A percentile compares a stretch with the other conserved stretches of the same genome.
Evolutionary conservation across 2,797 vertebrate species (phyloP).

Genomic region (Tinamus major): DNA sequence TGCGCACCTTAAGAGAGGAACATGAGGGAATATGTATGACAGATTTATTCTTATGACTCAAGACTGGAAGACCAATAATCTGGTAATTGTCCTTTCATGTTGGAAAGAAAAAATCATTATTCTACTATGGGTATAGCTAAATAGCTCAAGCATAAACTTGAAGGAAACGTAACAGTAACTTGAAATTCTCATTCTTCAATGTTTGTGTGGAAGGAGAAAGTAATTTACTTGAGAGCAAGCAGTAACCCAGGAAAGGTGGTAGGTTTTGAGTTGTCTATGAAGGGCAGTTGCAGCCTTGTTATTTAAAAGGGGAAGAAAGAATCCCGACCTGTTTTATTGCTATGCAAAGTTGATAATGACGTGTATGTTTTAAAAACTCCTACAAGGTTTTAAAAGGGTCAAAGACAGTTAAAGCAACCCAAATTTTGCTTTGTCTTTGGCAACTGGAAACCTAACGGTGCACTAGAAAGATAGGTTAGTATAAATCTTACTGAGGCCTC

Average conservation of each 20-base stretch:
- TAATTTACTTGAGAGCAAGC: constrained; percentile 56
- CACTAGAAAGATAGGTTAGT: neutral
- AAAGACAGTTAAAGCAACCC: neutral
- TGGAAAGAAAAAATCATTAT: constrained; percentile 42
- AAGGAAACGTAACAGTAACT: constrained; percentile 61
- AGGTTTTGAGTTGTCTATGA: neutral
- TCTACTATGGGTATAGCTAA: constrained; percentile 38
- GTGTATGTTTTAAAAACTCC: neutral
- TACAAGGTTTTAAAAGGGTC: neutral
- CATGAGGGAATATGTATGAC: neutral
- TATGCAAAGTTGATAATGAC: constrained; percentile 12
- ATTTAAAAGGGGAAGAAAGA: neutral
- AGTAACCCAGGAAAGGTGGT: neutral
- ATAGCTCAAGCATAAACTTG: constrained; percentile 25
- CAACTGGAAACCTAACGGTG: neutral
- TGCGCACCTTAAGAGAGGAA: constrained; percentile 41
- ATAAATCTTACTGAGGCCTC: neutral
- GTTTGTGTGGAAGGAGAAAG: neutral
- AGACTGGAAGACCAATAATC: constrained; percentile 15
- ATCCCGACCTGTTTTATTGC: neutral
- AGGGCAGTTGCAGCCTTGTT: neutral
- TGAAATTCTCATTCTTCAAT: constrained; percentile 63
- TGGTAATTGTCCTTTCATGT: constrained; percentile 64
- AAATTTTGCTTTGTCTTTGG: neutral
- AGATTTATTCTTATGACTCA: neutral